Evolutionary conservation across 2,797 vertebrate genomes (phyloP).

Genomic region (Cebuella pygmaea): DNA sequence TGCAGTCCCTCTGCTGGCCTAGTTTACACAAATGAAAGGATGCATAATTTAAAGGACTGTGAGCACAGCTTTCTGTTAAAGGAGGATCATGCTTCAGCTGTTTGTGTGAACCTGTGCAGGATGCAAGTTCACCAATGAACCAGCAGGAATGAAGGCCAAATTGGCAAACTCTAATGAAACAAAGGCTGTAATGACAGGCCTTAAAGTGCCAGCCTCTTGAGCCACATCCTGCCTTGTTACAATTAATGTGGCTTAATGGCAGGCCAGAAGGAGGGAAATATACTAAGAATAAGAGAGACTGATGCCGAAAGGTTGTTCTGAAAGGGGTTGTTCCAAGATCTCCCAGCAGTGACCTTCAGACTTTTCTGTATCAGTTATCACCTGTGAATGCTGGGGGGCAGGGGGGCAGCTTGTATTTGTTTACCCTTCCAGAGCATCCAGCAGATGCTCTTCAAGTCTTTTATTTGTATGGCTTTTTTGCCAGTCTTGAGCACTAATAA

Average conservation of each 20-base stretch:
- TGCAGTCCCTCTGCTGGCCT: background rate
- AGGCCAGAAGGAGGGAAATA: constrained; percentile 57
- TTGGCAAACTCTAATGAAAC: constrained; percentile 9
- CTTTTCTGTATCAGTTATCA: background rate
- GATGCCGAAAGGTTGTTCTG: background rate
- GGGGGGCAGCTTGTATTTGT: background rate
- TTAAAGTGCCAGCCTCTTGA: background rate
- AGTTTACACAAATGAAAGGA: background rate
- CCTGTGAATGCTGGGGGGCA: background rate
- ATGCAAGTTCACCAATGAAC: background rate
- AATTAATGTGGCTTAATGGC: background rate
- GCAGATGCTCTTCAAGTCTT: background rate
- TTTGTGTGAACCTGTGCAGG: background rate
- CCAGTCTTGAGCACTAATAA: background rate
- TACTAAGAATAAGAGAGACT: background rate
- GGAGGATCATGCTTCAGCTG: background rate
- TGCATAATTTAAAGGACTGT: background rate
- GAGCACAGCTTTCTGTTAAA: background rate
- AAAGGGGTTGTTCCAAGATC: background rate
- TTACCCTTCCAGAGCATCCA: background rate
- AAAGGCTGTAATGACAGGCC: background rate
- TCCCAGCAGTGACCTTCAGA: background rate
- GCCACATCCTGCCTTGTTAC: background rate
- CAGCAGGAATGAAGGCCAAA: background rate
- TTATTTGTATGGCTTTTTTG: background rate